Conservation (phyloP, 2,888 invertebrate genomes). For the Lepidocyrtoides sp. region DNA sequence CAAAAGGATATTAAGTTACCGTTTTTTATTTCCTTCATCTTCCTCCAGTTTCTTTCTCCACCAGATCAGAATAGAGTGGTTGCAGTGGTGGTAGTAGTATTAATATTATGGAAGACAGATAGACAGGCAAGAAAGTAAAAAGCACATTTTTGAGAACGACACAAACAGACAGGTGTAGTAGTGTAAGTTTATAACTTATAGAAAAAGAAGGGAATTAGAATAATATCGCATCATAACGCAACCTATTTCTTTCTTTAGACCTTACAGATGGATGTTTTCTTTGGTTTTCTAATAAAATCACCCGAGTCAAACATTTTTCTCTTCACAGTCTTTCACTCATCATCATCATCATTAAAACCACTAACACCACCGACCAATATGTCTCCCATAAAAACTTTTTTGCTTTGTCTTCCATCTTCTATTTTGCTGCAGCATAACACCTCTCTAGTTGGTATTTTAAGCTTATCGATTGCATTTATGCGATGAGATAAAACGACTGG, state of each 20-base stretch:
- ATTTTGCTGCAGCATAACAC: constrained; percentile 50
- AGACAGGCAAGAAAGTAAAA: not conserved
- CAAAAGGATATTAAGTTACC: constrained; percentile 78
- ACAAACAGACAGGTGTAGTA: constrained; percentile 1
- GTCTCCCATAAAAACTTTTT: not conserved
- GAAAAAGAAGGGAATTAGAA: not conserved
- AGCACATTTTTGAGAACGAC: not conserved
- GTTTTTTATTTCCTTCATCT: constrained; percentile 71
- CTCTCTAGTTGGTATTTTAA: constrained; percentile 37
- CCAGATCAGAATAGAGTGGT: not conserved
- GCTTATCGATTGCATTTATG: constrained; percentile 31
- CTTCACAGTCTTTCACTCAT: constrained; percentile 28
- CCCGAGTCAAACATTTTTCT: constrained; percentile 5
- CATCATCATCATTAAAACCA: not conserved
- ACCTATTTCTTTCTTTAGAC: too few species aligned
- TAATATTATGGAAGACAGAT: not conserved
- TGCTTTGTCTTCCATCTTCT: too few species aligned
- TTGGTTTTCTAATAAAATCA: constrained; percentile 15
- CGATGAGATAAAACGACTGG: not conserved
- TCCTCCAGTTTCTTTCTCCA: constrained; percentile 3
- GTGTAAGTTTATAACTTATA: not conserved
- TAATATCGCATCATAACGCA: too few species aligned
- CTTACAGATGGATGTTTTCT: too few species aligned
- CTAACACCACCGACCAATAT: not conserved
- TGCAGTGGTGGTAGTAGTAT: not conserved